phyloP scores from a whole-genome alignment of 2,797 vertebrate species.

The Ambastaia sidthimunki region DNA sequence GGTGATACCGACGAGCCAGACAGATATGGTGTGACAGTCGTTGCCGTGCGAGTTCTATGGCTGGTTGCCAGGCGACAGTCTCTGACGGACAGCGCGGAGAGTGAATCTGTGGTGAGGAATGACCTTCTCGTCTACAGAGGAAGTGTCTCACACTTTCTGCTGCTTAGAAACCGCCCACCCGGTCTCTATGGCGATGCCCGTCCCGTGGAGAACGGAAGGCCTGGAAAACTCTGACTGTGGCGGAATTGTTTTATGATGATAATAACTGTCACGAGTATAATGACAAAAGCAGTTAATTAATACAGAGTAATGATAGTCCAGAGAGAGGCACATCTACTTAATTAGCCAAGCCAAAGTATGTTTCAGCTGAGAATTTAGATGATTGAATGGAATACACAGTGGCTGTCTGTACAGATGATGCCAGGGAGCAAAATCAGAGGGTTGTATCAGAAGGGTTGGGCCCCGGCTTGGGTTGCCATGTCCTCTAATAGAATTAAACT shows the following conservation, averaged over 20 bases:
- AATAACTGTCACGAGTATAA: slow-evolving; percentile 62
- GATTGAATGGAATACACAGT: slow-evolving; percentile 25
- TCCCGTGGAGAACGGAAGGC: slow-evolving; percentile 49
- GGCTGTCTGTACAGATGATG: slow-evolving; percentile 11
- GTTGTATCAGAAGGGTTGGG: slow-evolving; percentile 54
- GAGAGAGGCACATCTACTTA: slow-evolving; percentile 58
- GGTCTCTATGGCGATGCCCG: slow-evolving; percentile 72
- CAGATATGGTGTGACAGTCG: slow-evolving; percentile 36
- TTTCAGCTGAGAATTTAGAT: slow-evolving; percentile 61
- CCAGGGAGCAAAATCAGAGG: slow-evolving; percentile 19
- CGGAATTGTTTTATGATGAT: slow-evolving; percentile 62
- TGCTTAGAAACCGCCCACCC: slow-evolving; percentile 66
- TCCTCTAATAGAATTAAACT: slow-evolving; percentile 67
- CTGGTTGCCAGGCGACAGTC: slow-evolving; percentile 73
- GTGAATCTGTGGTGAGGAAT: slow-evolving; percentile 73
- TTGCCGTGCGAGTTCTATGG: slow-evolving; percentile 48
- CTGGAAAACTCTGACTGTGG: slow-evolving; percentile 30
- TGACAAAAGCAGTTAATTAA: slow-evolving; percentile 70
- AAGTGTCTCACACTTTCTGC: slow-evolving; percentile 67
- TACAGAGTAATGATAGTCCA: slow-evolving; percentile 67
- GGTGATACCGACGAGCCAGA: slow-evolving; percentile 36
- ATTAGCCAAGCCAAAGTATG: slow-evolving; percentile 60
- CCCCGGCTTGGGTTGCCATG: slow-evolving; percentile 58
- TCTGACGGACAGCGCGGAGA: slow-evolving; percentile 69
- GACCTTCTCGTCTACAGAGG: slow-evolving; percentile 72